These are phyloP conservation scores for Sesamia inferens DNA, from an alignment of 2,888 invertebrate genomes.

Conservation along the genomic window DNA sequence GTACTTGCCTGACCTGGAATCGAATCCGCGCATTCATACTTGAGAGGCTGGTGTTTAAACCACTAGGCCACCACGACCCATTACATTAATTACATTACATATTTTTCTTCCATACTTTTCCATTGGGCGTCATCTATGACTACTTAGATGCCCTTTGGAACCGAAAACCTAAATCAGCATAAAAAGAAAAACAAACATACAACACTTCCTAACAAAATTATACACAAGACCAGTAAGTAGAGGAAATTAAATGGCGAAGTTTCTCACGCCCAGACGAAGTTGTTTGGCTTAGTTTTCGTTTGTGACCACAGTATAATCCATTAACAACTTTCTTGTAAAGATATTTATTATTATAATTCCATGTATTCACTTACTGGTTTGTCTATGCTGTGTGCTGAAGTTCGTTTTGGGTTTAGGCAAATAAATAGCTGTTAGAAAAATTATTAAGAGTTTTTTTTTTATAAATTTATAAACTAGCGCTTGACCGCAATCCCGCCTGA, in stretches of 20 bases:
- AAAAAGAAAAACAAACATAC: conserved; percentile 20
- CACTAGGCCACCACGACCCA: too few species aligned
- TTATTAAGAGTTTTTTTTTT: too few species aligned
- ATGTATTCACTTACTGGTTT: conserved; percentile 34
- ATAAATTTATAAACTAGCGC: too few species aligned
- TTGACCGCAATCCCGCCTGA: too few species aligned
- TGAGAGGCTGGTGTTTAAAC: too few species aligned
- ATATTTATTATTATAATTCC: conserved; percentile 61
- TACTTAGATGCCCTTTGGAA: background rate
- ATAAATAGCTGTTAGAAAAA: background rate
- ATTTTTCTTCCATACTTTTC: too few species aligned
- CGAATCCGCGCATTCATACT: too few species aligned
- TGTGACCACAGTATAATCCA: conserved; percentile 74
- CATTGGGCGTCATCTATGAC: background rate
- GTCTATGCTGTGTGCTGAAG: conserved; percentile 1
- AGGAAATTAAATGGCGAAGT: conserved; percentile 68
- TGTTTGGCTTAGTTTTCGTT: conserved; percentile 59
- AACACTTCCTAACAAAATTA: conserved; percentile 42
- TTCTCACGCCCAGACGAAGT: conserved; percentile 57
- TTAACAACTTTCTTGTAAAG: conserved; percentile 73
- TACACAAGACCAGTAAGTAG: conserved; percentile 34
- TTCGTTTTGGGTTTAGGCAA: background rate
- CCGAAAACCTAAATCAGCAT: conserved; percentile 18
- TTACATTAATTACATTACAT: too few species aligned
- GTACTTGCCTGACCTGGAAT: too few species aligned